Conservation (phyloP, 2,113 vertebrate genomes). For the Lepus timidus region DNA sequence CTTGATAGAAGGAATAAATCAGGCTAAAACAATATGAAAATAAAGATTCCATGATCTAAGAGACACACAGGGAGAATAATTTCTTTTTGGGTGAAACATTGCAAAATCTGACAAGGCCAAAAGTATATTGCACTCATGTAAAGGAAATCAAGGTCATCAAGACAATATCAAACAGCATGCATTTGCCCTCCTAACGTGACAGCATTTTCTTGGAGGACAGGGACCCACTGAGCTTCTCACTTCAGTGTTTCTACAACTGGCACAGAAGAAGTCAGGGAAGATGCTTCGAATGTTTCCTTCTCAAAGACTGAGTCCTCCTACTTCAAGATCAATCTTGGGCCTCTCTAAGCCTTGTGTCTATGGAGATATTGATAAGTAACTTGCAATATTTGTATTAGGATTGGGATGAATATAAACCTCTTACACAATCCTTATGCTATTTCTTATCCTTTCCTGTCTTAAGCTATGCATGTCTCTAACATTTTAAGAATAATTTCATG, state of each 20-base stretch:
- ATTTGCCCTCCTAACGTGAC: neutral
- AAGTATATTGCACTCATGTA: neutral
- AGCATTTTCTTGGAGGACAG: too few species aligned
- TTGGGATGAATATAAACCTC: neutral
- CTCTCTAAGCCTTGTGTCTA: neutral
- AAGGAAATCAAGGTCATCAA: neutral
- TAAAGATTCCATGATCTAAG: conserved; percentile 1
- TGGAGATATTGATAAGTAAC: neutral
- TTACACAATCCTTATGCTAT: neutral
- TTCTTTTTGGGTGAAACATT: conserved; percentile 11
- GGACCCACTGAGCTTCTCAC: neutral
- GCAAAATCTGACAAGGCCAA: neutral
- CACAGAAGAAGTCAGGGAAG: neutral
- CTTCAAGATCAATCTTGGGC: neutral
- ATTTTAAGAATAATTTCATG: neutral
- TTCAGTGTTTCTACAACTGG: neutral
- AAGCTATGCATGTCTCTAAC: neutral
- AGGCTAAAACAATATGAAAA: conserved; percentile 40
- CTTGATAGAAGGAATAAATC: neutral
- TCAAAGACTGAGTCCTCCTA: neutral
- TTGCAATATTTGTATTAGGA: neutral
- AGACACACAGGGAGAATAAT: neutral
- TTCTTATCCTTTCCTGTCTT: neutral
- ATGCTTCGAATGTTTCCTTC: neutral
- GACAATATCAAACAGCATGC: neutral